Percentiles rank a stretch among this genome's conserved stretches.
Evolutionary conservation across 2,888 invertebrate species (phyloP).

Genomic region (Vandiemenella viatica): DNA sequence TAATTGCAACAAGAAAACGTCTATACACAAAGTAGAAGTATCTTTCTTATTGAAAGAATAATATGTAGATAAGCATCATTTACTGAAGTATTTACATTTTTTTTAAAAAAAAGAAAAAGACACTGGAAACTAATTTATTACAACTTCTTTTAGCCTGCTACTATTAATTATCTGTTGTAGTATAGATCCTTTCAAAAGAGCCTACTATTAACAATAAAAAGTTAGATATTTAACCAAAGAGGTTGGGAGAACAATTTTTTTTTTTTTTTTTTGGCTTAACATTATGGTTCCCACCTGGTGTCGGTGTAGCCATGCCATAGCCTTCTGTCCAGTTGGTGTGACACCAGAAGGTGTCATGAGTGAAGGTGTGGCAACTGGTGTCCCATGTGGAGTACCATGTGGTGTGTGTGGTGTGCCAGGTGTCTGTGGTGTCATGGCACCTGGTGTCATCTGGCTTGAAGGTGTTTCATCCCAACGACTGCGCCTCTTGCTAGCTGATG

Average conservation of each 20-base stretch:
- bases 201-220: too few species aligned
- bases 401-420: conserved; percentile 55
- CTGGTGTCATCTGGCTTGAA: conserved; percentile 34
- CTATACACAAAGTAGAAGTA: not conserved
- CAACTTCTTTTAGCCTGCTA: too few species aligned
- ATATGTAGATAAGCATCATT: not conserved
- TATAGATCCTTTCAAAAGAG: too few species aligned
- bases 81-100: not conserved
- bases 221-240: too few species aligned
- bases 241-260: too few species aligned
- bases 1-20: not conserved
- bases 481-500: conserved; percentile 84
- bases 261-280: too few species aligned
- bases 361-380: conserved; percentile 50
- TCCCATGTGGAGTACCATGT: conserved; percentile 55
- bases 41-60: too few species aligned
- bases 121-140: too few species aligned
- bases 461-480: conserved; percentile 99
- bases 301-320: conserved; percentile 99
- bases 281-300: conserved; percentile 52
- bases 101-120: too few species aligned
- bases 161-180: too few species aligned
- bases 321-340: conserved; percentile 82
- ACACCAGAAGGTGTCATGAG: conserved; percentile 67
- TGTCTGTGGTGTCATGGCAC: conserved; percentile 31